phyloP scores from a whole-genome alignment of 2,113 vertebrate genomes.

The Willisornis vidua region DNA sequence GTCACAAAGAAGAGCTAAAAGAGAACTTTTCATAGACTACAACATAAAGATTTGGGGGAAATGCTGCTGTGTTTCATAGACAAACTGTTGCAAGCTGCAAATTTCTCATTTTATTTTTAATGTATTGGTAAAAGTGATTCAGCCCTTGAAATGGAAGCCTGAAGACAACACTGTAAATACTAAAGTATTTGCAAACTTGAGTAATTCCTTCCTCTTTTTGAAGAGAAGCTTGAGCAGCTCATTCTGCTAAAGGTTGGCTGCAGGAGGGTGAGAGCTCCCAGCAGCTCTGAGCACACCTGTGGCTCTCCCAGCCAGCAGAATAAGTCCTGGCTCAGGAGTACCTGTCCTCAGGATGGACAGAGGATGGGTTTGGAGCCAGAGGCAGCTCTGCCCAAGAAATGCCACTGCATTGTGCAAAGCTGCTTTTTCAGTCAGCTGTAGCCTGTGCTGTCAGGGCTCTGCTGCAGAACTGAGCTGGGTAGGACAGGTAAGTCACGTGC shows the following conservation, averaged over 20 bases:
- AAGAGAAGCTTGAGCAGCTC: background rate
- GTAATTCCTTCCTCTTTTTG: background rate
- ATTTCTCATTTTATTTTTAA: background rate
- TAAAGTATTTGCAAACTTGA: background rate
- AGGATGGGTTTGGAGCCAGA: background rate
- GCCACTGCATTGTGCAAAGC: background rate
- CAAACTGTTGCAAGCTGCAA: background rate
- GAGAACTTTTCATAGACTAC: background rate
- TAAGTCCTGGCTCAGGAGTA: accelerated
- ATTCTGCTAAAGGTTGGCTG: background rate
- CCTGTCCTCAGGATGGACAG: background rate
- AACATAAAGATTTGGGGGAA: background rate
- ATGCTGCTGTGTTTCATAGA: background rate
- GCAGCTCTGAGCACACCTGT: background rate
- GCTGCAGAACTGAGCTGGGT: background rate
- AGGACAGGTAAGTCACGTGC: slow-evolving; percentile 13
- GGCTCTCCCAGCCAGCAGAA: background rate
- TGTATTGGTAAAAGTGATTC: background rate
- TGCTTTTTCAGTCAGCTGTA: background rate
- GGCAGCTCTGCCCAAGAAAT: background rate
- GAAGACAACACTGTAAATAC: background rate
- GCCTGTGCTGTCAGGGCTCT: background rate
- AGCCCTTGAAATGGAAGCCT: background rate
- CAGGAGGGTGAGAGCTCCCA: background rate
- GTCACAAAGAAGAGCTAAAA: background rate